Evolutionary conservation across 2,888 invertebrate genomes (phyloP).

Genomic region (Tigriopus californicus): DNA sequence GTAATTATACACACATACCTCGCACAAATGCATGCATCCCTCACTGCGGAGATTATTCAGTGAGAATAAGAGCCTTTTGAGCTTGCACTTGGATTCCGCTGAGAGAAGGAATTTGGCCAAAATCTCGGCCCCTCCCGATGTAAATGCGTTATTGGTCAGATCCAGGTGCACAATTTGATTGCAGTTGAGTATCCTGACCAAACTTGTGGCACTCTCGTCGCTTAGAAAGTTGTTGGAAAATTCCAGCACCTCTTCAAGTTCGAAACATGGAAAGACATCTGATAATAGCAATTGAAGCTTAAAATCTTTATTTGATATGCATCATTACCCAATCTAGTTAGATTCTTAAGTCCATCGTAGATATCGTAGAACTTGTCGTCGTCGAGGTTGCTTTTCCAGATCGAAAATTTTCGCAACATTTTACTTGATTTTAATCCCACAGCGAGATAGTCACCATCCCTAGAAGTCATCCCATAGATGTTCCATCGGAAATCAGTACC

Average conservation of each 20-base stretch:
- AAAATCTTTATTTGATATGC: background rate
- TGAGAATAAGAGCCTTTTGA: background rate
- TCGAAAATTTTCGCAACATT: background rate
- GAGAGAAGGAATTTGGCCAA: background rate
- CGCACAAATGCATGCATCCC: background rate
- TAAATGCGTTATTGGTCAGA: slow-evolving; percentile 8
- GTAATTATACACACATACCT: background rate
- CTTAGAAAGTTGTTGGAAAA: slow-evolving; percentile 1
- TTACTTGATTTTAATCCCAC: background rate
- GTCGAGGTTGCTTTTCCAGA: slow-evolving; percentile 3
- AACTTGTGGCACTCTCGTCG: slow-evolving; percentile 1
- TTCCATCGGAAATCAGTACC: slow-evolving; percentile 11
- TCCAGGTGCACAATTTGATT: background rate
- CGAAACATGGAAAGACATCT: too few relatives aligned
- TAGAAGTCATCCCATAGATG: slow-evolving; percentile 5
- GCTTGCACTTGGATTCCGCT: background rate
- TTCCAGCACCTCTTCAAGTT: background rate
- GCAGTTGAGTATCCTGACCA: background rate
- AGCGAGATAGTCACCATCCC: slow-evolving; percentile 1
- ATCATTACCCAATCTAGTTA: background rate
- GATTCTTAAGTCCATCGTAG: slow-evolving; percentile 3
- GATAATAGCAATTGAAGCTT: background rate
- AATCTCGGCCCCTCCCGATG: background rate
- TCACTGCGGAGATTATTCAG: background rate
- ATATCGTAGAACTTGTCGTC: slow-evolving; percentile 7